These are phyloP conservation scores for Rynchops niger DNA, from an alignment of 2,113 vertebrate species.

Conservation along the genomic window DNA sequence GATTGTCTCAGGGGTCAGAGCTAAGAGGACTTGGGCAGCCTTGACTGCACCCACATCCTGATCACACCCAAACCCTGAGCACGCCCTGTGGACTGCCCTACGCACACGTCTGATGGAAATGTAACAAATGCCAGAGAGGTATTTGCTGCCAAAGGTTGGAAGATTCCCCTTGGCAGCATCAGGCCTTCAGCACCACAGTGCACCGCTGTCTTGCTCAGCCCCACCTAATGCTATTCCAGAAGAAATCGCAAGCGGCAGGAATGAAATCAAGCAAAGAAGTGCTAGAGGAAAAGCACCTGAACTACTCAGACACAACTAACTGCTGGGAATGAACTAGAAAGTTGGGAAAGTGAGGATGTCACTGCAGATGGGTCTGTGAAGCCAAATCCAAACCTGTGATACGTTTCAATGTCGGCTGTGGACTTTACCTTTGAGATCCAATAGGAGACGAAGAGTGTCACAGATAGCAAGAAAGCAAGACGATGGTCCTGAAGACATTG, in stretches of 20 bases:
- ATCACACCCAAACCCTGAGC: background rate
- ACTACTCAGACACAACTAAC: background rate
- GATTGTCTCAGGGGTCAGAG: background rate
- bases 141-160: background rate
- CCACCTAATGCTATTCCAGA: background rate
- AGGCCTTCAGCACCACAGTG: background rate
- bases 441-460: background rate
- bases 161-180: background rate
- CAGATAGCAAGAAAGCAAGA: background rate
- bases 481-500: background rate
- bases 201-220: background rate
- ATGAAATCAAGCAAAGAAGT: background rate
- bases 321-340: background rate
- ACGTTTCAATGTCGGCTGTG: background rate
- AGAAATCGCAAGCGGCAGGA: background rate
- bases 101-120: background rate
- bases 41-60: conserved; percentile 17
- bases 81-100: background rate
- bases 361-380: background rate
- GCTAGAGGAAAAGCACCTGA: background rate
- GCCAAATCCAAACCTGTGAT: background rate
- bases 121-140: background rate
- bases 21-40: background rate
- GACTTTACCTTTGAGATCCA: background rate
- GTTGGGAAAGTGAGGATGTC: background rate